Percentiles rank a stretch among this genome's conserved stretches.
Conservation (phyloP, 2,888 invertebrate genomes). For the Erannis defoliaria region DNA sequence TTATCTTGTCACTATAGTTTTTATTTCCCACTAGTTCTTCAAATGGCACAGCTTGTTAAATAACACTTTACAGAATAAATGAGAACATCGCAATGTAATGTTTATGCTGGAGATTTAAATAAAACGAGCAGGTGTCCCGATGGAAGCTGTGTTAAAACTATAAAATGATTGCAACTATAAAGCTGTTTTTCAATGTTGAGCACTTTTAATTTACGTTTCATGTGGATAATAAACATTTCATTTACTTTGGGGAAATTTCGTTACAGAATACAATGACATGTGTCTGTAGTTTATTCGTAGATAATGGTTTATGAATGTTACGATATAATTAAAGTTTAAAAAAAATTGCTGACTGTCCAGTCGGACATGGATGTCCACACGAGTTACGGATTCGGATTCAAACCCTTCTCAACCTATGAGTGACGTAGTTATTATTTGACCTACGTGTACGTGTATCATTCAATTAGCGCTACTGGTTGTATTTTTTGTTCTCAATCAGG, state of each 20-base stretch:
- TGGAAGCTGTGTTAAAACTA: slow-evolving; percentile 23
- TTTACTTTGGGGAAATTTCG: slow-evolving; percentile 1
- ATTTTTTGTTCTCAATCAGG: too few species aligned
- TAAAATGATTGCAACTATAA: slow-evolving; percentile 21
- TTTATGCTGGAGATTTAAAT: slow-evolving; percentile 25
- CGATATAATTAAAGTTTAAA: too few species aligned
- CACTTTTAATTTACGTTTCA: slow-evolving; percentile 17
- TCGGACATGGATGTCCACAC: too few species aligned
- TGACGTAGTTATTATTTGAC: too few species aligned
- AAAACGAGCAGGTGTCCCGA: slow-evolving; percentile 28
- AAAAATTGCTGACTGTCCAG: too few species aligned
- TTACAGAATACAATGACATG: background rate
- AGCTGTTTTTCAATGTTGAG: slow-evolving; percentile 15
- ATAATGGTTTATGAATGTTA: too few species aligned
- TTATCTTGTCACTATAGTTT: too few species aligned
- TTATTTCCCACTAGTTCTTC: background rate
- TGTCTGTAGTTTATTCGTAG: too few species aligned
- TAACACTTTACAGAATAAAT: slow-evolving; percentile 13
- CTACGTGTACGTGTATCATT: too few species aligned
- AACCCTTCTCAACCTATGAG: too few species aligned
- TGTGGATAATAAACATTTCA: slow-evolving; percentile 19
- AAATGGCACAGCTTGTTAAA: slow-evolving; percentile 3
- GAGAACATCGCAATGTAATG: slow-evolving; percentile 10
- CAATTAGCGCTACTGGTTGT: too few species aligned
- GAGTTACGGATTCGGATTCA: too few species aligned